Evolutionary conservation across 2,888 invertebrate genomes (phyloP).

Genomic region (Diplolepis rosae): DNA sequence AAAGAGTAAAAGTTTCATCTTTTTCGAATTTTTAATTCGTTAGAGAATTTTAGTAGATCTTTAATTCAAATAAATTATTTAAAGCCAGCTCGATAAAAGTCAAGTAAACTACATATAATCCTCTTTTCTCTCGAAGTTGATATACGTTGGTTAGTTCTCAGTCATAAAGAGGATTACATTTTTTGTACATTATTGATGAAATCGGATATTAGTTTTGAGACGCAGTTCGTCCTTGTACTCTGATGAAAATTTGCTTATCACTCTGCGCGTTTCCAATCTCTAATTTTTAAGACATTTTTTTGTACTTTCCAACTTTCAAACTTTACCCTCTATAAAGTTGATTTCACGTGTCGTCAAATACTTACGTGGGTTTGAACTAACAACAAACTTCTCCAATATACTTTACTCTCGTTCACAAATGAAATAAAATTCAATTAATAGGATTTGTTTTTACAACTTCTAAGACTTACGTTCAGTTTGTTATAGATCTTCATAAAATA

Average conservation of each 20-base stretch:
- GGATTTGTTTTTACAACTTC: conserved; percentile 9
- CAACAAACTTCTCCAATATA: conserved; percentile 9
- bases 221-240: background rate
- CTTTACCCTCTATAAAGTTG: conserved; percentile 9
- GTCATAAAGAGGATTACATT: background rate
- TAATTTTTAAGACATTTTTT: background rate
- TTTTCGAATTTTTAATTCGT: too few species aligned
- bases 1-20: too few species aligned
- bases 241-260: background rate
- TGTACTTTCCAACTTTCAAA: background rate
- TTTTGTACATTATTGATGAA: background rate
- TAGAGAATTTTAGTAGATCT: too few species aligned
- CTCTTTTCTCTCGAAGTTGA: background rate
- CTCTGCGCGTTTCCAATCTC: background rate
- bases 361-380: conserved; percentile 20
- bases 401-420: conserved; percentile 1
- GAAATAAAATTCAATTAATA: conserved; percentile 9
- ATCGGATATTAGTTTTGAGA: background rate
- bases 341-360: conserved; percentile 21
- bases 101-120: background rate
- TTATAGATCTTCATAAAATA: background rate
- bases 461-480: background rate
- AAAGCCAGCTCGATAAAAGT: background rate
- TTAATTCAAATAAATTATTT: background rate
- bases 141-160: background rate